Percentiles rank a stretch among this genome's conserved stretches.
Evolutionary conservation across 2,888 invertebrate genomes (phyloP).

Genomic region (Sinopyrophorus schimmeli): DNA sequence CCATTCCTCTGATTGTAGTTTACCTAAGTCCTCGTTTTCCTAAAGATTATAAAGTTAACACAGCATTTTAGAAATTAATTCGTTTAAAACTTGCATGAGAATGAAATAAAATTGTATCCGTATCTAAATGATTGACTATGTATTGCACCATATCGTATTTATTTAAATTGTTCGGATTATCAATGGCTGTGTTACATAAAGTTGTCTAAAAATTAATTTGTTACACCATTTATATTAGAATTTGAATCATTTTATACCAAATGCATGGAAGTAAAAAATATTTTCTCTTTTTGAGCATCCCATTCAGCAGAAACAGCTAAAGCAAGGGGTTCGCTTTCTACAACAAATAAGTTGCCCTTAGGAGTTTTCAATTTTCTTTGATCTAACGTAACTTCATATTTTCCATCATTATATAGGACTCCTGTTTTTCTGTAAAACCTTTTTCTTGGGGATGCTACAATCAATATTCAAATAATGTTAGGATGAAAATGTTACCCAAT

Average conservation of each 20-base stretch:
- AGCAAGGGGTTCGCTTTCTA: conserved; percentile 86
- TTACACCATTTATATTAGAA: not conserved
- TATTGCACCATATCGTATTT: conserved; percentile 76
- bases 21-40: conserved; percentile 77
- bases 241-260: conserved; percentile 62
- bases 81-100: conserved; percentile 62
- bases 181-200: conserved; percentile 86
- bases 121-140: conserved; percentile 77
- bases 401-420: conserved; percentile 68
- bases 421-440: conserved; percentile 76
- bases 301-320: conserved; percentile 94
- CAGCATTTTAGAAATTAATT: no score
- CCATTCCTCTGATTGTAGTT: conserved; percentile 83
- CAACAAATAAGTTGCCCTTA: conserved; percentile 72
- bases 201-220: conserved; percentile 66
- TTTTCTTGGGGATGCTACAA: conserved; percentile 58
- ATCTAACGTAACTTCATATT: conserved; percentile 87
- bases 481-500: no score
- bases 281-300: conserved; percentile 79
- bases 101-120: conserved; percentile 81
- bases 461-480: no score
- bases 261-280: conserved; percentile 85
- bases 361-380: conserved; percentile 90
- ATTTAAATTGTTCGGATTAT: conserved; percentile 85
- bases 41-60: conserved; percentile 45